These are phyloP conservation scores for Styela clava DNA, from an alignment of 23 tunicate genomes.

Conservation along the genomic window DNA sequence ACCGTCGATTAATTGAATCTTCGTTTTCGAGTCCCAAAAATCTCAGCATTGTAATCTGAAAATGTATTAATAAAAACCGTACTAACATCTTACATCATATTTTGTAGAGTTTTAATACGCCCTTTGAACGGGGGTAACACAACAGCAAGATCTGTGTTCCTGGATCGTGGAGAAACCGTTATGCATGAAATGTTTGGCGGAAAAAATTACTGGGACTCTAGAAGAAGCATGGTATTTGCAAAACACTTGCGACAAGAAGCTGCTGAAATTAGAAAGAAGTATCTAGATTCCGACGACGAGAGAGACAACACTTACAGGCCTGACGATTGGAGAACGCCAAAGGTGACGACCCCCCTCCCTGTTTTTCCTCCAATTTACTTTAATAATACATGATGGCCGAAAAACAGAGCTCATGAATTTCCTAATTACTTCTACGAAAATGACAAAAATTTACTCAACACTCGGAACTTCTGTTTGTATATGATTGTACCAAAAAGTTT, in stretches of 20 bases:
- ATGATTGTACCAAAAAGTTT: too few species aligned
- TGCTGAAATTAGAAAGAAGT: constrained; percentile 44
- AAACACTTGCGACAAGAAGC: constrained; percentile 55
- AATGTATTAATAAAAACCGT: too few species aligned
- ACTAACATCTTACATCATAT: too few species aligned
- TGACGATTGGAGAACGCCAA: constrained; percentile 60
- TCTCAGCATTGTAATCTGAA: too few species aligned
- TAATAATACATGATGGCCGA: too few species aligned
- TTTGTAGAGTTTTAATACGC: constrained; percentile 37
- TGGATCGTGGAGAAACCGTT: constrained; percentile 92
- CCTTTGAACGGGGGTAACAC: constrained; percentile 94
- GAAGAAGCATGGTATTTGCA: constrained; percentile 93
- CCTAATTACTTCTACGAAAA: too few species aligned
- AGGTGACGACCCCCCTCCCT: constrained; percentile 3
- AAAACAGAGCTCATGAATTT: too few species aligned
- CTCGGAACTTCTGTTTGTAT: too few species aligned
- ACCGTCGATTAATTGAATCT: too few species aligned
- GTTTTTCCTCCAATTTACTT: too few species aligned
- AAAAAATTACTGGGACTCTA: constrained; percentile 77
- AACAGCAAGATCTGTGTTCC: constrained; percentile 81
- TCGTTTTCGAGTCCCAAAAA: too few species aligned
- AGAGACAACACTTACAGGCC: constrained; percentile 68
- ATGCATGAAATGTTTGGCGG: constrained; percentile 95
- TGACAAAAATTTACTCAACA: too few species aligned
- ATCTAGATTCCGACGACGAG: constrained; percentile 83